Conservation (phyloP, 2,113 vertebrate genomes). For the Mesoclemmys tuberculata region DNA sequence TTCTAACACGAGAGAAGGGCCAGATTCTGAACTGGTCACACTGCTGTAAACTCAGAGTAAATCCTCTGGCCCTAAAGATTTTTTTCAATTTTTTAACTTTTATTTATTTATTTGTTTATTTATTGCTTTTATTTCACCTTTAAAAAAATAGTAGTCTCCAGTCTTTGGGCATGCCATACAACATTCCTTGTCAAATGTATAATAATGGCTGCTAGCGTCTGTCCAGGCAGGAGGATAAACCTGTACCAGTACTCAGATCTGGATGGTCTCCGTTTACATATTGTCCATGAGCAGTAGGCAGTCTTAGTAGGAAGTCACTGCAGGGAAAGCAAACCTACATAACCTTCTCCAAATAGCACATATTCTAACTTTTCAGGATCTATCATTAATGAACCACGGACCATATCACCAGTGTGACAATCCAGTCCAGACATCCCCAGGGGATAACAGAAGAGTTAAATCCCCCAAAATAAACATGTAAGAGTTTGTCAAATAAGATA, state of each 20-base stretch:
- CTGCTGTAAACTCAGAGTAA: background rate
- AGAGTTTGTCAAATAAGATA: no score
- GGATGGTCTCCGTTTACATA: background rate
- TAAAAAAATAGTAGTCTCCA: background rate
- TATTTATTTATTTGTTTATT: no score
- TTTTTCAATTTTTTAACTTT: no score
- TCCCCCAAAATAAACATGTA: no score
- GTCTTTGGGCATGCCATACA: background rate
- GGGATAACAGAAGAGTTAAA: no score
- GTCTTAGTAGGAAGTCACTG: background rate
- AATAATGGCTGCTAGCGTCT: background rate
- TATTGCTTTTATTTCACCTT: background rate
- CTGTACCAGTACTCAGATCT: background rate
- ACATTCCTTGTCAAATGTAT: no score
- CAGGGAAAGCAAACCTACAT: background rate
- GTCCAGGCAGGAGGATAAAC: background rate
- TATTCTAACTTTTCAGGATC: background rate
- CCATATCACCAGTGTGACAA: no score
- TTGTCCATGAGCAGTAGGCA: background rate
- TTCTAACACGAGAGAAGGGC: background rate
- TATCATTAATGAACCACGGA: no score
- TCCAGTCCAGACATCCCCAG: no score
- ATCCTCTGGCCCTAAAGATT: background rate
- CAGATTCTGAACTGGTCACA: background rate
- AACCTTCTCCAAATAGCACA: background rate